phyloP scores from a whole-genome alignment of 2,888 invertebrate genomes.

The Noctua fimbriata region DNA sequence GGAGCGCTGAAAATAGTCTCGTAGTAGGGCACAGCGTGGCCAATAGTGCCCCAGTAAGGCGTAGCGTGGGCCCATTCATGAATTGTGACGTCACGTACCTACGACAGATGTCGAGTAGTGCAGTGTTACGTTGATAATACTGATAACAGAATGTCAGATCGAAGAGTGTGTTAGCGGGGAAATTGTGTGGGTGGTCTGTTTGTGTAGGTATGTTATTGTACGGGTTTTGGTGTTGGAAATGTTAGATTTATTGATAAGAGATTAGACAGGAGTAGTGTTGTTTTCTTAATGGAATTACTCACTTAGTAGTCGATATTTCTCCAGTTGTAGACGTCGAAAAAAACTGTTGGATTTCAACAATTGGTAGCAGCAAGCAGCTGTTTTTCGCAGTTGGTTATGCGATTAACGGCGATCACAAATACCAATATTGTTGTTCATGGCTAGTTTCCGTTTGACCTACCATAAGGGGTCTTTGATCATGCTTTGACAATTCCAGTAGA shows the following conservation, averaged over 20 bases:
- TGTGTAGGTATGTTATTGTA: not conserved
- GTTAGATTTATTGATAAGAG: not conserved
- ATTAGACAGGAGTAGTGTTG: not conserved
- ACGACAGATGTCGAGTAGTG: constrained; percentile 36
- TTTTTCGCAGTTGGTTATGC: not conserved
- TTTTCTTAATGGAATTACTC: not conserved
- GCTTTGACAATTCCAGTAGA: not conserved
- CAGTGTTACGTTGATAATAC: constrained; percentile 27
- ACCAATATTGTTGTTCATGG: not conserved
- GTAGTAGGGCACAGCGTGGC: constrained; percentile 4
- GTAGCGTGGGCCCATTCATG: constrained; percentile 45
- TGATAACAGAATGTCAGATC: constrained; percentile 34
- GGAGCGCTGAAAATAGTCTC: constrained; percentile 26
- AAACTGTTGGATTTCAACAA: not conserved
- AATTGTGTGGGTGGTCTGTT: constrained; percentile 15
- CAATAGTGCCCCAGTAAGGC: not conserved
- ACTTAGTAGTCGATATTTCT: not conserved
- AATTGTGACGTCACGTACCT: constrained; percentile 42
- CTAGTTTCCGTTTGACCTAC: not conserved
- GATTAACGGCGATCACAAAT: not conserved
- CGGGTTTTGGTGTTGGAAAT: not conserved
- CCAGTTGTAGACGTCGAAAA: not conserved
- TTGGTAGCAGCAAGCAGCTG: not conserved
- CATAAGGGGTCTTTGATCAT: not conserved
- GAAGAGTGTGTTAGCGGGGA: not conserved